phyloP scores from a whole-genome alignment of 2,888 invertebrate species.

The Apoderus coryli region DNA sequence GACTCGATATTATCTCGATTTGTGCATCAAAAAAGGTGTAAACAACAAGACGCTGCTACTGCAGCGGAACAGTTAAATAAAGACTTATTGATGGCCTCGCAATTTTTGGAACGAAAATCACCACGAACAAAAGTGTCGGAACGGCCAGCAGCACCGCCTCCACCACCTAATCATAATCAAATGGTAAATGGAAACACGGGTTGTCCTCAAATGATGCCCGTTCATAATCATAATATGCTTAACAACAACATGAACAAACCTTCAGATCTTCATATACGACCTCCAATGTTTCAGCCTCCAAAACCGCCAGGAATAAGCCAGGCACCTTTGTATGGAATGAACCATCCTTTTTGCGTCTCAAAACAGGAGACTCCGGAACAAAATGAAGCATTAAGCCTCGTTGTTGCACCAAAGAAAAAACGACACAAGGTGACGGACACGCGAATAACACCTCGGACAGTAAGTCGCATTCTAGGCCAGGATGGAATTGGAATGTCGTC shows the following conservation, averaged over 20 bases:
- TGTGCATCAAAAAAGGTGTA: constrained; percentile 65
- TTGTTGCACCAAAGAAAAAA: constrained; percentile 92
- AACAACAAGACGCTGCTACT: constrained; percentile 64
- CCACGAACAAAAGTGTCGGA: constrained; percentile 65
- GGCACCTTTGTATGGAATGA: constrained; percentile 46
- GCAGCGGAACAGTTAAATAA: constrained; percentile 77
- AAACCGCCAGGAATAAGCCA: constrained; percentile 50
- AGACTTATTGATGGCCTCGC: constrained; percentile 67
- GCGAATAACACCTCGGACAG: constrained; percentile 79
- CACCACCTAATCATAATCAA: constrained; percentile 33
- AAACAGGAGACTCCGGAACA: constrained; percentile 63
- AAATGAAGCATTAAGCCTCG: constrained; percentile 86
- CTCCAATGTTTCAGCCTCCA: constrained; percentile 73
- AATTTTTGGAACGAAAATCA: constrained; percentile 70
- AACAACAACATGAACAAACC: constrained; percentile 29
- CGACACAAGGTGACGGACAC: constrained; percentile 88
- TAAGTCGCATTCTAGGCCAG: constrained; percentile 60
- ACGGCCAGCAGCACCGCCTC: constrained; percentile 34
- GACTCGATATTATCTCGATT: constrained; percentile 80
- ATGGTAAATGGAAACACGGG: constrained; percentile 34
- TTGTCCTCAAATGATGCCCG: constrained; percentile 39
- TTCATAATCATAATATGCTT: constrained; percentile 24
- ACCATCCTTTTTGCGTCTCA: constrained; percentile 44
- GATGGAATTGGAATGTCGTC: constrained; percentile 50
- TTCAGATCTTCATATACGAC: constrained; percentile 46